Percentiles rank a stretch among this genome's conserved stretches.
Evolutionary conservation across 2,888 invertebrate species (phyloP).

Genomic region (Drosophila borborema): DNA sequence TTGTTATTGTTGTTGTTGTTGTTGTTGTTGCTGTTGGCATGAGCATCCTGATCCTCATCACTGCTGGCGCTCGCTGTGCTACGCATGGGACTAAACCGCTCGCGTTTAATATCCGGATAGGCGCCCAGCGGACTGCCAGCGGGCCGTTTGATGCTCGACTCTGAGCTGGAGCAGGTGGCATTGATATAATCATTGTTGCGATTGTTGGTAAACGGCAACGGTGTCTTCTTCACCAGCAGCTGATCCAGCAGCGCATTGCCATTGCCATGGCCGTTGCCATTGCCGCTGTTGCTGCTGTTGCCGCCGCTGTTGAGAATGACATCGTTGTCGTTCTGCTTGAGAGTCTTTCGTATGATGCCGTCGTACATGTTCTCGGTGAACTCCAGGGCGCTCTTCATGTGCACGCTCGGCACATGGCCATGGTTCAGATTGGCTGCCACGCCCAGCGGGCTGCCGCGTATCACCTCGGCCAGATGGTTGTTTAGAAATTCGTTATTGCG

Average conservation of each 20-base stretch:
- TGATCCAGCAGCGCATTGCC: conserved; percentile 89
- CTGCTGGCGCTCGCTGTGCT: conserved; percentile 64
- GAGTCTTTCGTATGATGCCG: conserved; percentile 92
- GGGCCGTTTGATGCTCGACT: conserved; percentile 75
- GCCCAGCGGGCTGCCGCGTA: conserved; percentile 75
- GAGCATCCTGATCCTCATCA: conserved; percentile 58
- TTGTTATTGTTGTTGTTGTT: conserved; percentile 67
- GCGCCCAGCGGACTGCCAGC: conserved; percentile 80
- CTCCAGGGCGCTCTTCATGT: conserved; percentile 86
- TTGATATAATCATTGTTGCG: conserved; percentile 75
- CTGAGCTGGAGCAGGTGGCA: conserved; percentile 49
- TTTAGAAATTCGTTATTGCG: conserved; percentile 90
- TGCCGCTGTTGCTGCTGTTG: conserved; percentile 73
- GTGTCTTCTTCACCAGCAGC: conserved; percentile 87
- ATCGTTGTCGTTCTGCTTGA: conserved; percentile 85
- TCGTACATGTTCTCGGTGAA: conserved; percentile 89
- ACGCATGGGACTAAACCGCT: conserved; percentile 84
- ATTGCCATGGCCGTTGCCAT: conserved; percentile 84
- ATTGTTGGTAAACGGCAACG: conserved; percentile 80
- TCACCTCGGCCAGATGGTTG: conserved; percentile 90
- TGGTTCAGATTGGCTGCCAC: conserved; percentile 59
- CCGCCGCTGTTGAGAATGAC: neutral
- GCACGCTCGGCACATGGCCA: conserved; percentile 55
- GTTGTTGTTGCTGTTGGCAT: conserved; percentile 50
- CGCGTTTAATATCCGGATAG: conserved; percentile 87